phyloP scores from a whole-genome alignment of 2,888 invertebrate species.

The Trissolcus brochymenae region DNA sequence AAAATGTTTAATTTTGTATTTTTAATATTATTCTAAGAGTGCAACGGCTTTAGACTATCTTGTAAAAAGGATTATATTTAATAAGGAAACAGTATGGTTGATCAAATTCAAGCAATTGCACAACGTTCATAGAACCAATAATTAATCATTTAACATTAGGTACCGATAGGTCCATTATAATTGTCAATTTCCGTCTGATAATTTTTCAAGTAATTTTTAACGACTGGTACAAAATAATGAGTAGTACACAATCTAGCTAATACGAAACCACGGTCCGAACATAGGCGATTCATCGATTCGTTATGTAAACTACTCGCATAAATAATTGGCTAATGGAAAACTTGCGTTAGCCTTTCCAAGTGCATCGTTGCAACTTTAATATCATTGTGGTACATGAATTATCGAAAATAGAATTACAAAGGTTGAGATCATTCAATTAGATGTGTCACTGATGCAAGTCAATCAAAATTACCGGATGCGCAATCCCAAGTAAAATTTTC shows the following conservation, averaged over 20 bases:
- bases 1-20: not conserved
- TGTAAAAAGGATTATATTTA: too few species aligned
- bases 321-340: conserved; percentile 42
- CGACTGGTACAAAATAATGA: conserved; percentile 12
- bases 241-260: conserved; percentile 34
- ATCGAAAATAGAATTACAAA: conserved; percentile 22
- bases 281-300: conserved; percentile 22
- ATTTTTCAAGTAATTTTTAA: not conserved
- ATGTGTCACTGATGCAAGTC: conserved; percentile 16
- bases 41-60: too few species aligned
- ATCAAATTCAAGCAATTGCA: too few species aligned
- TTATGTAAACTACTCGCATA: conserved; percentile 48
- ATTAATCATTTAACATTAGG: conserved; percentile 9
- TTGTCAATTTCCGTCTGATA: not conserved
- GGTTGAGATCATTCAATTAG: conserved; percentile 23
- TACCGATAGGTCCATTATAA: conserved; percentile 12
- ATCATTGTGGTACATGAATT: conserved; percentile 14
- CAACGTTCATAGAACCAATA: not conserved
- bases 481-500: too few species aligned
- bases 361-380: conserved; percentile 14
- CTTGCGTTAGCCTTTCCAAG: conserved; percentile 17
- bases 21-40: too few species aligned
- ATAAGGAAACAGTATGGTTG: too few species aligned
- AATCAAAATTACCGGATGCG: not conserved
- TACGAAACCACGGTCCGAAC: conserved; percentile 21